Evolutionary conservation across 2,797 vertebrate genomes (phyloP).

Genomic region (Myotis daubentonii): DNA sequence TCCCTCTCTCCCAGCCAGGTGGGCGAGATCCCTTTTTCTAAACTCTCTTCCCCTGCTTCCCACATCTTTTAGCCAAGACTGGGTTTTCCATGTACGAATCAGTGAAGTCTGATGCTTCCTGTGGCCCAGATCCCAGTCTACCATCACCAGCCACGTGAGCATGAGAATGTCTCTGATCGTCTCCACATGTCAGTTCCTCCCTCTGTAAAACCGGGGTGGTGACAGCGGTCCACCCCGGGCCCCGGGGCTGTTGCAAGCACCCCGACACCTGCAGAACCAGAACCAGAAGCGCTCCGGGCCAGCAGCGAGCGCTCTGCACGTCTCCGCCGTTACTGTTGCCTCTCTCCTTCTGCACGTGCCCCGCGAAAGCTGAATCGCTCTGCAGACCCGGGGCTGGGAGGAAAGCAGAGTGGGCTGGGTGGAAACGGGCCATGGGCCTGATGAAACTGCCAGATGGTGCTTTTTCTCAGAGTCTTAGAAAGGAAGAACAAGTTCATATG

Average conservation of each 20-base stretch:
- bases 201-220: background rate
- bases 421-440: conserved; percentile 22
- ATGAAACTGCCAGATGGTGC: conserved; percentile 32
- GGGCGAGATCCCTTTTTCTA: background rate
- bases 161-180: background rate
- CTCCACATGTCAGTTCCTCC: background rate
- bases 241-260: background rate
- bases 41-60: conserved; percentile 1
- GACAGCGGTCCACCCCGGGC: accelerated
- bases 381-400: background rate
- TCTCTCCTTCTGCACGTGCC: background rate
- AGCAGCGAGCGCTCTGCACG: accelerated
- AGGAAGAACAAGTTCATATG: conserved; percentile 37
- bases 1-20: background rate
- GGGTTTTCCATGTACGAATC: background rate
- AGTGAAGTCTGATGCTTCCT: background rate
- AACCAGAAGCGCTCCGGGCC: background rate
- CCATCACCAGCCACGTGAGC: background rate
- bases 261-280: too few species aligned
- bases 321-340: accelerated
- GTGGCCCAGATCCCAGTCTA: background rate
- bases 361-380: background rate
- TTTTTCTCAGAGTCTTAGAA: conserved; percentile 20
- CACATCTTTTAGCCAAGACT: background rate
- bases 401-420: conserved; percentile 36